Conservation (phyloP, 2,888 invertebrate species). For the Lasioglossum lativentre region DNA sequence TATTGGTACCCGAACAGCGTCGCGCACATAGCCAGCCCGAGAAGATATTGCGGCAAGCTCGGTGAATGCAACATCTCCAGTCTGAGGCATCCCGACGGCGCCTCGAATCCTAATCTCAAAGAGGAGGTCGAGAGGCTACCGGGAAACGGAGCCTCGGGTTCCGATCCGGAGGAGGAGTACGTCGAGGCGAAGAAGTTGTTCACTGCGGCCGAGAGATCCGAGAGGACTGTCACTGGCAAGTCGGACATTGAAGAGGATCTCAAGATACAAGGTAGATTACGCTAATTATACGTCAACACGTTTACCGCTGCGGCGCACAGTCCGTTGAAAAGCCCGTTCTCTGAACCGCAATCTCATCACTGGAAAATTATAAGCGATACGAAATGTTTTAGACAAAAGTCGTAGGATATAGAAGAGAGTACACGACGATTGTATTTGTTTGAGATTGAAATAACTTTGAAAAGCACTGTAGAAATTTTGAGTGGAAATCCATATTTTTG, state of each 20-base stretch:
- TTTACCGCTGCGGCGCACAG: background rate
- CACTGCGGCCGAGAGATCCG: slow-evolving; percentile 78
- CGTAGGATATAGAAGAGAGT: no score
- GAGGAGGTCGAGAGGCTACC: slow-evolving; percentile 88
- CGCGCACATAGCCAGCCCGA: slow-evolving; percentile 86
- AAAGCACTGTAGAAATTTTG: no score
- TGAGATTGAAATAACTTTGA: no score
- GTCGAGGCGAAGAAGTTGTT: slow-evolving; percentile 84
- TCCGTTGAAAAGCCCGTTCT: background rate
- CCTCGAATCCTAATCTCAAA: slow-evolving; percentile 95
- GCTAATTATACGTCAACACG: background rate
- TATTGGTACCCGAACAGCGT: slow-evolving; percentile 87
- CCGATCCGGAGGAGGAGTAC: slow-evolving; percentile 86
- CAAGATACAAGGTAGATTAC: slow-evolving; percentile 76
- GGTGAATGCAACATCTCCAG: slow-evolving; percentile 88
- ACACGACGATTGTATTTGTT: no score
- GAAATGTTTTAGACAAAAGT: no score
- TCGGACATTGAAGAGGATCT: slow-evolving; percentile 83
- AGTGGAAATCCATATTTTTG: no score
- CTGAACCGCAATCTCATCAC: no score
- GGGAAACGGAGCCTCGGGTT: slow-evolving; percentile 88
- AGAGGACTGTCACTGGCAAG: slow-evolving; percentile 83
- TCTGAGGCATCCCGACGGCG: slow-evolving; percentile 95
- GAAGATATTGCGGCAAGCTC: slow-evolving; percentile 88
- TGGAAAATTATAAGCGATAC: no score